Evolutionary conservation across 2,888 invertebrate genomes (phyloP).

Genomic region (Drosophila formosana): DNA sequence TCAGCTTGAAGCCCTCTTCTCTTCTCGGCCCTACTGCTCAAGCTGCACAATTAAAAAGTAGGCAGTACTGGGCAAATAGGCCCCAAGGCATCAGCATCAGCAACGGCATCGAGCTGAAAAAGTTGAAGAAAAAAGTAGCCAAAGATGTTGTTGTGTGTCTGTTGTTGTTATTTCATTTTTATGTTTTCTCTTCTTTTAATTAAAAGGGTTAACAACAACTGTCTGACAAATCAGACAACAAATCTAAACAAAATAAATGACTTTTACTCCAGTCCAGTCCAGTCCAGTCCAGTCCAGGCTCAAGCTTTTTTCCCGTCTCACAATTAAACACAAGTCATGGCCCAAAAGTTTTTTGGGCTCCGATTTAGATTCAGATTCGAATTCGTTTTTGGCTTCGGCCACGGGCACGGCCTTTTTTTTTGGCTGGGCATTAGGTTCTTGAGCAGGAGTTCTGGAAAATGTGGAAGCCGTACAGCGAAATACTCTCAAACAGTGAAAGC

Average conservation of each 20-base stretch:
- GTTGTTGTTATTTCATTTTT: slow-evolving; percentile 38
- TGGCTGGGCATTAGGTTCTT: slow-evolving; percentile 12
- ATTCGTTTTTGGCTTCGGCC: background rate
- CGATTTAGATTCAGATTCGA: slow-evolving; percentile 11
- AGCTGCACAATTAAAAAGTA: slow-evolving; percentile 58
- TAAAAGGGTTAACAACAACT: slow-evolving; percentile 65
- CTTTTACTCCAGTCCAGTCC: slow-evolving; percentile 54
- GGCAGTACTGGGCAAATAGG: slow-evolving; percentile 65
- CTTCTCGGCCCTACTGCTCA: slow-evolving; percentile 10
- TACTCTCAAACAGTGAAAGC: slow-evolving; percentile 11
- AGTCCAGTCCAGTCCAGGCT: slow-evolving; percentile 7
- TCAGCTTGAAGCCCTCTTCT: slow-evolving; percentile 41
- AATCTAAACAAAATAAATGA: slow-evolving; percentile 76
- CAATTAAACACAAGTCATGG: slow-evolving; percentile 64
- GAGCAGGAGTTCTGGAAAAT: slow-evolving; percentile 5
- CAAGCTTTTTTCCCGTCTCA: slow-evolving; percentile 41
- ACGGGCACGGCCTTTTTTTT: background rate
- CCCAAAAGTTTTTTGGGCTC: slow-evolving; percentile 33
- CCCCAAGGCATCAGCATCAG: slow-evolving; percentile 41
- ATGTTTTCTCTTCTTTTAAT: slow-evolving; percentile 69
- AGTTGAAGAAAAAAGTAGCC: slow-evolving; percentile 29
- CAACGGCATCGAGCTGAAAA: slow-evolving; percentile 27
- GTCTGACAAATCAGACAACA: slow-evolving; percentile 69
- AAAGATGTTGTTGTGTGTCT: slow-evolving; percentile 31
- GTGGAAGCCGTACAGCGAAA: background rate